Base-by-base conservation (phyloP, 2,888 invertebrate species). In the Caenorhabditis angaria region DNA sequence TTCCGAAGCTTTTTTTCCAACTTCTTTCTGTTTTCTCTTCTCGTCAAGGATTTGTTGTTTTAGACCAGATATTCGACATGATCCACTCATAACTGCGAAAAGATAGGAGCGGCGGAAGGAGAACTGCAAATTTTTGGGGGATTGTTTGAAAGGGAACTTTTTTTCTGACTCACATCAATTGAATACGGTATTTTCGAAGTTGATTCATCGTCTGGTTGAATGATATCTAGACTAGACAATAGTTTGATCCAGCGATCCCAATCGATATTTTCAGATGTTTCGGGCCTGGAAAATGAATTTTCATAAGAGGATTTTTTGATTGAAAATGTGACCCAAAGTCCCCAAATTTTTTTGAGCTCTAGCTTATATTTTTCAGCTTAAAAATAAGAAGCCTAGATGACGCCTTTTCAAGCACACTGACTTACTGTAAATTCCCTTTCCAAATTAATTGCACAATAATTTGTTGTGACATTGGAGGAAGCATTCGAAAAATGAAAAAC, bases 1-100 rank as follows among this genome's bases (percentile, higher is more conserved):
- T 63, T 89, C 89, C 55, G 85, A 67, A 2, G 89, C 88, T 80
- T 89, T 89, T 76, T 89, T 89, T 22, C 66, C 74, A 27, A 85
- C 76, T 28, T 85, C 85, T 66, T 77, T 74, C 55, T 66, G 71
- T 24, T 58, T 64, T 58, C 69, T 76, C 61, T 68, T 77, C 69
- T 73, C 80, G 50, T 76, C 76, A 12, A 69, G 67, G 14, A 64
- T 56, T 29, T 63, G 59, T n/a, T 65, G 8, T 20, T 48, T 62
- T 18, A 74, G 22, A 56, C 53, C 64, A 3, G 69, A 65, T 8
- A 68, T 62, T 58, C 77, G 66, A 20, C 77, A 56, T 2, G 82
- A 61, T 28, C 82, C 82, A 41, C 72, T 66, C 76, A 83, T 66
- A 14, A 80, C 68, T 22, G 82, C 80, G 27, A 72, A 67, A 51